Evolutionary conservation across 2,797 vertebrate species (phyloP).

Genomic region (Botia kubotai): DNA sequence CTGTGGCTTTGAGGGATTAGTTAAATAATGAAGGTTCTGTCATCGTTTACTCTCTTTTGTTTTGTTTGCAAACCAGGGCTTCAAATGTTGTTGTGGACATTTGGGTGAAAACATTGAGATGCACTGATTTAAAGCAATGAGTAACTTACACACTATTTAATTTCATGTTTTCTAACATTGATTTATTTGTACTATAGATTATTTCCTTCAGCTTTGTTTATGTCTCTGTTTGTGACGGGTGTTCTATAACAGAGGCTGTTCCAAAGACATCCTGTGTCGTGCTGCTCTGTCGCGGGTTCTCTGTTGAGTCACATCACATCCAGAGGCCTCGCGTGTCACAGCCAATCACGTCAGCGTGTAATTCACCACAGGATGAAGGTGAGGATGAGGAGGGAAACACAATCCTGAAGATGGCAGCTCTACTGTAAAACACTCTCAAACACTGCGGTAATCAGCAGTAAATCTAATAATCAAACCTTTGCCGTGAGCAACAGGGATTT

Average conservation of each 20-base stretch:
- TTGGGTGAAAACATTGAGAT: too few species aligned
- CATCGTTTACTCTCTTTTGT: too few species aligned
- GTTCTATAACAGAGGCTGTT: background rate
- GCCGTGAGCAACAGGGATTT: slow-evolving; percentile 53
- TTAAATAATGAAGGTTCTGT: too few species aligned
- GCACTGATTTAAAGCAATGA: too few species aligned
- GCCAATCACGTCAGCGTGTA: slow-evolving; percentile 42
- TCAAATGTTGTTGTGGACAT: too few species aligned
- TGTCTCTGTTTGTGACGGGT: background rate
- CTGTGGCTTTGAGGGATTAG: too few species aligned
- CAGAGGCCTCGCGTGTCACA: slow-evolving; percentile 41
- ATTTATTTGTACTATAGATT: too few species aligned
- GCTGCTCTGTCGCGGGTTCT: slow-evolving; percentile 23
- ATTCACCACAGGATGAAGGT: slow-evolving; percentile 36
- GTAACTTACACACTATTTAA: too few species aligned
- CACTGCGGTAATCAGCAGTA: slow-evolving; percentile 72
- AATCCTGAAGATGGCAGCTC: slow-evolving; percentile 62
- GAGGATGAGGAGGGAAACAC: slow-evolving; percentile 50
- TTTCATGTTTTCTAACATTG: too few species aligned
- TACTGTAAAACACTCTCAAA: slow-evolving; percentile 58
- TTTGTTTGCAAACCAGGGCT: too few species aligned
- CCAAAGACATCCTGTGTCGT: background rate
- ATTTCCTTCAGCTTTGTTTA: too few species aligned
- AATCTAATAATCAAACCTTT: slow-evolving; percentile 71
- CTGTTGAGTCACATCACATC: slow-evolving; percentile 44